A percentile compares a stretch with the other conserved stretches of the same genome.
Evolutionary conservation across 2,113 vertebrate genomes (phyloP).

Genomic region (Dolichotis patagonum): DNA sequence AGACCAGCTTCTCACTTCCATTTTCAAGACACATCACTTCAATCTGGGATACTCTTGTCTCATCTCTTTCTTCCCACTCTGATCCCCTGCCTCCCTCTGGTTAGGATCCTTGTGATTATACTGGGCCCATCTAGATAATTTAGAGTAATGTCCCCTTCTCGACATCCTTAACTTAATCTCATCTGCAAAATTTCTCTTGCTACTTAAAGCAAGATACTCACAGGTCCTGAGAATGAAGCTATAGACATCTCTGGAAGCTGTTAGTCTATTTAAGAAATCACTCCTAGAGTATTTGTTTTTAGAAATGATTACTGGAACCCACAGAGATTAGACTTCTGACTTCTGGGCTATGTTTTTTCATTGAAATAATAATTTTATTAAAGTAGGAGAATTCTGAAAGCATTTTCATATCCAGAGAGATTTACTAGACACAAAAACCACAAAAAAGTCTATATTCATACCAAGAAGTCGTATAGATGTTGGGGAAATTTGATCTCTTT

Average conservation of each 20-base stretch:
- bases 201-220: background rate
- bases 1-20: background rate
- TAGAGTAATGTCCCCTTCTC: background rate
- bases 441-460: conserved; percentile 12
- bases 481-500: background rate
- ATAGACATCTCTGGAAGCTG: background rate
- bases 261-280: background rate
- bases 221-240: background rate
- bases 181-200: background rate
- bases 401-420: background rate
- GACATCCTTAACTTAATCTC: background rate
- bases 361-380: conserved; percentile 21
- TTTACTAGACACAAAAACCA: conserved; percentile 38
- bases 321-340: background rate
- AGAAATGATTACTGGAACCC: background rate
- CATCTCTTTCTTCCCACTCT: background rate
- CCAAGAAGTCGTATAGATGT: background rate
- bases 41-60: background rate
- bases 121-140: background rate
- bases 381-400: background rate
- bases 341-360: background rate
- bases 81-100: background rate
- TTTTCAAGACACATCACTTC: background rate
- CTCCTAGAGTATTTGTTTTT: background rate
- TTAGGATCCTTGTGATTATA: background rate